Evolutionary conservation across 2,113 vertebrate genomes (phyloP).

Genomic region (Henicopernis longicauda): DNA sequence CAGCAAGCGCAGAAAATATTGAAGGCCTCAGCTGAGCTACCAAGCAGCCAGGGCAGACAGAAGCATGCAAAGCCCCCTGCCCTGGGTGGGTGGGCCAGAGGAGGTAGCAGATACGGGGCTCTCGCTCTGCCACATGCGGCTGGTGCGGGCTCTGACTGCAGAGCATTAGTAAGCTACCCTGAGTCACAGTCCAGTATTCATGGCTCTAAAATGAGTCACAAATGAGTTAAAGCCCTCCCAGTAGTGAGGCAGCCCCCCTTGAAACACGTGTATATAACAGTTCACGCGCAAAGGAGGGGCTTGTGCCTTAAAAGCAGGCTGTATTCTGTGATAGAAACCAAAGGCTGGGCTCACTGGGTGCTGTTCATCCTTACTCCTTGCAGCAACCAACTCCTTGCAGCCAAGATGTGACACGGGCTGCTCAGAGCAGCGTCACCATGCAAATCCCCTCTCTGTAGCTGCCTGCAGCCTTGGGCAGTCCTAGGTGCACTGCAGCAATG

Average conservation of each 20-base stretch:
- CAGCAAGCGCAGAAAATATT: background rate
- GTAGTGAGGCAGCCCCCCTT: background rate
- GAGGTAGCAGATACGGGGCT: background rate
- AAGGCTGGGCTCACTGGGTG: background rate
- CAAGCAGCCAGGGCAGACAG: background rate
- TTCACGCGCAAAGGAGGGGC: background rate
- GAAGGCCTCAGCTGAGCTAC: background rate
- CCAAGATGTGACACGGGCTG: background rate
- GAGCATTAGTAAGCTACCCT: background rate
- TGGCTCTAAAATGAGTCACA: background rate
- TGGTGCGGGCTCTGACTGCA: background rate
- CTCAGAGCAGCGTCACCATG: background rate
- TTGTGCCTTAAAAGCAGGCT: background rate
- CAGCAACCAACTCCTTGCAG: no score
- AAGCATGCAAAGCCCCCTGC: background rate
- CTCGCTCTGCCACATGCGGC: background rate
- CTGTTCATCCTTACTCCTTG: background rate
- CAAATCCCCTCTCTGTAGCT: background rate
- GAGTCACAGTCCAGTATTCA: background rate
- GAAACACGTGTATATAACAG: background rate
- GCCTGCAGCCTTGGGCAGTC: background rate
- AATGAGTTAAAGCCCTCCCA: background rate
- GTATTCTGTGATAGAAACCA: background rate
- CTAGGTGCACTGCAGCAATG: background rate
- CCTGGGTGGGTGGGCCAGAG: no score